Percentiles rank a stretch among this genome's conserved stretches.
Evolutionary conservation across 2,888 invertebrate species (phyloP).

Genomic region (Meta bourneti): DNA sequence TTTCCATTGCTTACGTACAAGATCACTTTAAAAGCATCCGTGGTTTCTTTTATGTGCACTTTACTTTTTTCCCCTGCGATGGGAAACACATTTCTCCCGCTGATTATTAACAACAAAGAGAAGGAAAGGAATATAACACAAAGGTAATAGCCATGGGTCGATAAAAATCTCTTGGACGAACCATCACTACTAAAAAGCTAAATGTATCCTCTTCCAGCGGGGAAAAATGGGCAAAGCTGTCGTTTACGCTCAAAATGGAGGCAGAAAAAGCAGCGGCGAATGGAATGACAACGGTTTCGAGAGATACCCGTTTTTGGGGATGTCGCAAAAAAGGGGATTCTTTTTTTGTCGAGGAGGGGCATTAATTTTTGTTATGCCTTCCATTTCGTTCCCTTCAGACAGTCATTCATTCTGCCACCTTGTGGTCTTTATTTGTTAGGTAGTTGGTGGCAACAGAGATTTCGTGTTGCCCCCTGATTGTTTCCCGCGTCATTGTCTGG

Average conservation of each 20-base stretch:
- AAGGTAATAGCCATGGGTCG: conserved; percentile 6
- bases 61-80: background rate
- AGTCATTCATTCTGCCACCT: conserved; percentile 47
- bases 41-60: background rate
- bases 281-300: conserved; percentile 37
- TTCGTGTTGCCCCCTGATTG: conserved; percentile 40
- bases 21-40: background rate
- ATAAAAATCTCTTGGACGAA: conserved; percentile 34
- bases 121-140: background rate
- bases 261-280: conserved; percentile 24
- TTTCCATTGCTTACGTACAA: background rate
- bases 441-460: conserved; percentile 5
- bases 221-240: conserved; percentile 10
- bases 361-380: conserved; percentile 62
- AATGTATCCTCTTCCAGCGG: background rate
- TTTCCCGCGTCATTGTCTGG: conserved; percentile 15
- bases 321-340: background rate
- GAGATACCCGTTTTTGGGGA: background rate
- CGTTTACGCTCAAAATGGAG: conserved; percentile 50
- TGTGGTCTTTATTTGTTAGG: conserved; percentile 37
- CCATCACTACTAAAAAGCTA: conserved; percentile 27
- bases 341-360: conserved; percentile 43
- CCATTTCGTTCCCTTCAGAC: background rate
- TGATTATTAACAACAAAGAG: conserved; percentile 3
- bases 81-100: conserved; percentile 1